Evolutionary conservation across 2,797 vertebrate genomes (phyloP).

Genomic region (Peromyscus attwateri): DNA sequence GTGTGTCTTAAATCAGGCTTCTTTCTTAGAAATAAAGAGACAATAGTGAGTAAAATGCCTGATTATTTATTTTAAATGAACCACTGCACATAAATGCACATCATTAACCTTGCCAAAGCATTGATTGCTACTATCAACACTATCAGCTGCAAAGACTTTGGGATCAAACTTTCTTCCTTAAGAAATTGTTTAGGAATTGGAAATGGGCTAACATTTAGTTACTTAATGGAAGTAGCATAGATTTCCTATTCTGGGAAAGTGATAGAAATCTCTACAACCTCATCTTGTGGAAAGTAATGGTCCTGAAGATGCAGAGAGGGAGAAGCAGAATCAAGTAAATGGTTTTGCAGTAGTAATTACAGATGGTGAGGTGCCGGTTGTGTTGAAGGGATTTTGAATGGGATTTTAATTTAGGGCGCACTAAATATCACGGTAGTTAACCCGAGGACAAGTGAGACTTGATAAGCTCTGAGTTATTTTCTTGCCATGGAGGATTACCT

Average conservation of each 20-base stretch:
- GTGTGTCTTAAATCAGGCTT: conserved; percentile 24
- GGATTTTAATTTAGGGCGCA: conserved; percentile 65
- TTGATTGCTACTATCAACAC: neutral
- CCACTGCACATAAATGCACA: neutral
- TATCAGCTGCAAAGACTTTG: conserved; percentile 18
- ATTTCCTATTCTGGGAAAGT: conserved; percentile 65
- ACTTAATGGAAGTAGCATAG: conserved; percentile 73
- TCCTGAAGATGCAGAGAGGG: conserved; percentile 38
- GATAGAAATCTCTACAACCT: conserved; percentile 61
- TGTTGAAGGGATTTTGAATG: conserved; percentile 44
- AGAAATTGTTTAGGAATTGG: conserved; percentile 73
- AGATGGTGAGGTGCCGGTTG: conserved; percentile 16
- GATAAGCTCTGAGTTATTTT: conserved; percentile 55
- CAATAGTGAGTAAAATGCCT: neutral
- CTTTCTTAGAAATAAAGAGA: conserved; percentile 16
- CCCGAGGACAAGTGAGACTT: conserved; percentile 51
- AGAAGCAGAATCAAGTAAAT: conserved; percentile 38
- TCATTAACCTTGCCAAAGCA: neutral
- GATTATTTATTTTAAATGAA: conserved; percentile 44
- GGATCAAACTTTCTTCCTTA: conserved; percentile 60
- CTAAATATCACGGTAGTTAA: conserved; percentile 60
- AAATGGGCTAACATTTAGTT: conserved; percentile 67
- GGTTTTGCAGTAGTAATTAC: conserved; percentile 52
- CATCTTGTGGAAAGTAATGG: conserved; percentile 56
- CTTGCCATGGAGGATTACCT: conserved; percentile 54